Base-by-base conservation (phyloP, 2,888 invertebrate species). In the Eledone cirrhosa region DNA sequence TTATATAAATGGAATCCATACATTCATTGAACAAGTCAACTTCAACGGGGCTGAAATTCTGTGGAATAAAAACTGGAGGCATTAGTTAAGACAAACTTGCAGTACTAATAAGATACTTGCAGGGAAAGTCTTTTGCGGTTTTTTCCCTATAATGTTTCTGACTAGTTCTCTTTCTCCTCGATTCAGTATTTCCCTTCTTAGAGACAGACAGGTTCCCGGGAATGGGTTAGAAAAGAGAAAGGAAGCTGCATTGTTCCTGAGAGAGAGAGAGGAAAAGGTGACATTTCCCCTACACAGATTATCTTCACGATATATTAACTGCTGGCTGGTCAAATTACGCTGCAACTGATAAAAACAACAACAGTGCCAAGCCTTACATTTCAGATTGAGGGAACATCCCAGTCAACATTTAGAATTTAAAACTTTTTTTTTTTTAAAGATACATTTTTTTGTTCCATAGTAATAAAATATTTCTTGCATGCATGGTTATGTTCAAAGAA, bases 61-160 rank as follows among this genome's bases (percentile, higher is more conserved):
- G 67, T 78, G 78, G 67, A 65, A 67, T 67, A 78, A 78, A 77
- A 78, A 78, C 78, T 67, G 41, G 67, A 78, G 78, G 48, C 65
- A 78, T 78, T 67, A 78, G 67, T 67, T 48, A 47, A 65, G 78
- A 78, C 78, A 78, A 78, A 67, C 67, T 76, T 48, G 76, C 76
- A 76, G 76, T 76, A 72, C n/a, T 31, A 31, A 72, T n/a, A n/a
- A 41, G 33, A 41, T 72, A 72, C 41, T 72, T 31, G 16, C 72
- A n/a, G 72, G 22, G 33, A 72, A 72, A 72, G 72, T 72, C 72
- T 72, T 72, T n/a, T 29, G 31, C 16, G 31, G 24, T 22, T 41
- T 72, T 41, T 24, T 5, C 72, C n/a, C 63, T 16, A 22, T 33
- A 72, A 72, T 7, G 72, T 33, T n/a, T 72, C 41, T 41, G n/a